Evolutionary conservation across 1,140 invertebrate genomes (phyloP).

Genomic region (Paralvinella palmiformis): DNA sequence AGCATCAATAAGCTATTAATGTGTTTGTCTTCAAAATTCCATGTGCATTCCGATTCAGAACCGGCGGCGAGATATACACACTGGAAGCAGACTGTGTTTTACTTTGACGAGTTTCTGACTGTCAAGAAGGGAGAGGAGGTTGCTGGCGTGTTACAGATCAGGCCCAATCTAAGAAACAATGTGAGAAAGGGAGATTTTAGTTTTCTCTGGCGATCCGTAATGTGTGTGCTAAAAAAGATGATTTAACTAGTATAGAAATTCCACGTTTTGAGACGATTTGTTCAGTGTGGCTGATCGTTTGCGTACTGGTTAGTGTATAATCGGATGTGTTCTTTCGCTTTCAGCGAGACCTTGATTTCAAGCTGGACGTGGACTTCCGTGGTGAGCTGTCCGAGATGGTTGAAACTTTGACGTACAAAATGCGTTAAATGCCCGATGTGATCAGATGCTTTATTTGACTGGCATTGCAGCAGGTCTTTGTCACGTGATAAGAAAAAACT

Average conservation of each 20-base stretch:
- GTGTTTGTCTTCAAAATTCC: no score
- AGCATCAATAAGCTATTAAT: no score
- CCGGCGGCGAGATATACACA: slow-evolving; percentile 96
- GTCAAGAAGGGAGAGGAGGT: slow-evolving; percentile 91
- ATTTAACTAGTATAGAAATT: no score
- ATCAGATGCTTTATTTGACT: no score
- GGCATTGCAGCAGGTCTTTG: no score
- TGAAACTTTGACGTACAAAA: slow-evolving; percentile 88
- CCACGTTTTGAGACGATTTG: no score
- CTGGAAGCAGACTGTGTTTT: slow-evolving; percentile 99
- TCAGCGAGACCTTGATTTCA: slow-evolving; percentile 89
- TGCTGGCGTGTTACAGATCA: slow-evolving; percentile 83
- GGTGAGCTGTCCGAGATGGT: slow-evolving; percentile 86
- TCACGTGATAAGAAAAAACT: no score
- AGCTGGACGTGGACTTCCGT: slow-evolving; percentile 86
- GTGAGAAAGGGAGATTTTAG: no score
- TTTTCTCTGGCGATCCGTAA: no score
- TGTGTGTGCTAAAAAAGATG: no score
- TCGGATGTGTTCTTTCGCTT: slow-evolving; percentile 31
- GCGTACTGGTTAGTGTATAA: slow-evolving; percentile 18
- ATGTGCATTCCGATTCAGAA: no score
- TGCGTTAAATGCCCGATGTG: slow-evolving; percentile 76
- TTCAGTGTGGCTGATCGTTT: slow-evolving; percentile 6
- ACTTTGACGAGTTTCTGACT: slow-evolving; percentile 84
- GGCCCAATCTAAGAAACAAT: slow-evolving; percentile 90